Base-by-base conservation (phyloP, 1,140 invertebrate genomes). In the Mylabris phalerata region DNA sequence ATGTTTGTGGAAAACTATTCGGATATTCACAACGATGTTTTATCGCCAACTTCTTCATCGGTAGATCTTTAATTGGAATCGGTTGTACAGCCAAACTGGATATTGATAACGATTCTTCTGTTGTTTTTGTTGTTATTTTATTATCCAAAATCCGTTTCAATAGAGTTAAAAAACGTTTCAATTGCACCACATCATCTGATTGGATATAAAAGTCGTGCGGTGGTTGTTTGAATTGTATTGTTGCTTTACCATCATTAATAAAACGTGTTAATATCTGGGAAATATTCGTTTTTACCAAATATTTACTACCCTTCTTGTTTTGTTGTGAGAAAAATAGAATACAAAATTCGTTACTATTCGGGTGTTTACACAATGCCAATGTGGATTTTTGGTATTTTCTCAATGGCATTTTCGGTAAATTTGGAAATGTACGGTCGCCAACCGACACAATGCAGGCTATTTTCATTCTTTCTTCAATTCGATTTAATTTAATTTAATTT, bases 181-280 rank as follows among this genome's bases (percentile, higher is more conserved):
- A 69, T 61, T 83, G 82, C 49, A 85, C 78, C 13, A 75, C 66
- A 72, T 88, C 84, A 61, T 80, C 73, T 19, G 19, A 19, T 71
- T 86, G 80, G 43, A 90, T 84, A 48, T 80, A 81, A 46, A 90
- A 67, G 74, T 90, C 85, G 60, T 86, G 80, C 32, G 80, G 76
- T 11, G 88, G 88, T 58, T 82, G 75, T 63, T 79, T 81, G 48
- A 90, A 82, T 49, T 86, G 78, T 56, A 90, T 82, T 6, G 87
- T 89, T 24, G 79, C 78, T 76, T 89, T 89, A 52, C 88, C 88
- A 70, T 89, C 83, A 43, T 81, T 76, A 9, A 88, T 70, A 71
- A 83, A 90, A 67, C 82, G 85, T 1, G 79, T 81, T 65, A 86
- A 84, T 19, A 89, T 76, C 70, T 82, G 77, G 45, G 80, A 78